Percentiles rank a stretch among this genome's conserved stretches.
These are phyloP conservation scores for Cairina moschata DNA, from an alignment of 2,113 vertebrate species.

Conservation along the genomic window DNA sequence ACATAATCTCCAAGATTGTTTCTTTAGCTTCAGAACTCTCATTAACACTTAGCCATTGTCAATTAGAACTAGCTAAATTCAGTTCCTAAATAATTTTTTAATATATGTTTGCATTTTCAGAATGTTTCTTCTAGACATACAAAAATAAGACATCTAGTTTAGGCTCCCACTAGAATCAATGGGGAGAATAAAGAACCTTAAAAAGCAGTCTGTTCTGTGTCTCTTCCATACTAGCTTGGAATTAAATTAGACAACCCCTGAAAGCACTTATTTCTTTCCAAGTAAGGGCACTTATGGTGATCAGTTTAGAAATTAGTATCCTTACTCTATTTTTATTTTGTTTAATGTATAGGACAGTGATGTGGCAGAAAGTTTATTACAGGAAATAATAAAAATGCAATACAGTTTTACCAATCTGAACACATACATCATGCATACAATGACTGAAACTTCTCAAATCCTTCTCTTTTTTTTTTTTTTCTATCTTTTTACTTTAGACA, in stretches of 20 bases:
- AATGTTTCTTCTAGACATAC: neutral
- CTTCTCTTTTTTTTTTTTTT: neutral
- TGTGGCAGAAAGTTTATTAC: neutral
- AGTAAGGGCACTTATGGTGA: neutral
- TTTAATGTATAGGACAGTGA: neutral
- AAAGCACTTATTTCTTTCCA: neutral
- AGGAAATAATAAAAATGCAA: neutral
- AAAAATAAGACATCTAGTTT: neutral
- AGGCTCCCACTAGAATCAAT: neutral
- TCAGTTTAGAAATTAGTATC: neutral
- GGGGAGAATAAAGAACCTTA: neutral
- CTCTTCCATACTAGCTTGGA: neutral
- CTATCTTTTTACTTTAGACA: neutral
- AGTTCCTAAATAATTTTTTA: neutral
- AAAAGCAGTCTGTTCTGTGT: neutral
- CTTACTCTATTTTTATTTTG: neutral
- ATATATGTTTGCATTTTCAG: neutral
- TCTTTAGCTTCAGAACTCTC: neutral
- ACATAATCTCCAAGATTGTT: neutral
- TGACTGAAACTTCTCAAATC: neutral
- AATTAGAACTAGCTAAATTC: neutral
- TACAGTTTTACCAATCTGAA: neutral
- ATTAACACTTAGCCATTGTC: neutral
- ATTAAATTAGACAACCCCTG: neutral
- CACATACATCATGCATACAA: neutral